Evolutionary conservation across 2,888 invertebrate species (phyloP).

Genomic region (Campoletis raptor): DNA sequence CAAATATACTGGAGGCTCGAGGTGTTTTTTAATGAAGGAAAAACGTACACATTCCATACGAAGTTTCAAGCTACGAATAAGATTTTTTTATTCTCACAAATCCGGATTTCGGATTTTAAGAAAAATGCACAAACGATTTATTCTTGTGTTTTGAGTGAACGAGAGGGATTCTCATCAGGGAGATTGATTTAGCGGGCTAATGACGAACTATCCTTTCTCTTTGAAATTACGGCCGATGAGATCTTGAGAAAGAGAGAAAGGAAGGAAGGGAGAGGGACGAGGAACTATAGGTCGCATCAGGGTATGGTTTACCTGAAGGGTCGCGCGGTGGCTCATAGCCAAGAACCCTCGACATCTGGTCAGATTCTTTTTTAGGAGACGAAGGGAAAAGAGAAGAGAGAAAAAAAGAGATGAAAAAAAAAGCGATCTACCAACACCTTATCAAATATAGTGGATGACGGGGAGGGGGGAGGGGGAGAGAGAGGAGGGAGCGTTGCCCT

Average conservation of each 20-base stretch:
- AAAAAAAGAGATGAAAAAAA: constrained; percentile 50
- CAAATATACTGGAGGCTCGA: neutral
- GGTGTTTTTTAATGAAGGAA: neutral
- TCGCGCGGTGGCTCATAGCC: constrained; percentile 55
- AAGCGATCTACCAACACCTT: constrained; percentile 74
- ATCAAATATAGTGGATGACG: constrained; percentile 76
- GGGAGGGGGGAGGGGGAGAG: constrained; percentile 52
- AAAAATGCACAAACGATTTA: neutral
- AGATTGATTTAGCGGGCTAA: constrained; percentile 82
- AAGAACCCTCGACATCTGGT: constrained; percentile 81
- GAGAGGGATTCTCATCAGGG: constrained; percentile 21
- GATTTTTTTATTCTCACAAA: constrained; percentile 10
- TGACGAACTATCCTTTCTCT: constrained; percentile 79
- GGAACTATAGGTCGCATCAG: constrained; percentile 34
- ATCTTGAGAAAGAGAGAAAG: neutral
- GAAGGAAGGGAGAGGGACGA: neutral
- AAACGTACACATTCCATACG: neutral
- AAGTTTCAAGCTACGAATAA: neutral
- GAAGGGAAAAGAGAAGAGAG: constrained; percentile 10
- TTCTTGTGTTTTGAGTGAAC: constrained; percentile 2
- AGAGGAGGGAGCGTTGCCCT: constrained; percentile 44
- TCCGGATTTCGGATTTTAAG: neutral
- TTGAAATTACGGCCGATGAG: constrained; percentile 69
- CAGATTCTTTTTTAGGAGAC: constrained; percentile 83
- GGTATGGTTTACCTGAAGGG: constrained; percentile 67